Percentiles rank a stretch among this genome's conserved stretches.
These are phyloP conservation scores for Atrichornis clamosus DNA, from an alignment of 2,113 vertebrate genomes.

Conservation along the genomic window DNA sequence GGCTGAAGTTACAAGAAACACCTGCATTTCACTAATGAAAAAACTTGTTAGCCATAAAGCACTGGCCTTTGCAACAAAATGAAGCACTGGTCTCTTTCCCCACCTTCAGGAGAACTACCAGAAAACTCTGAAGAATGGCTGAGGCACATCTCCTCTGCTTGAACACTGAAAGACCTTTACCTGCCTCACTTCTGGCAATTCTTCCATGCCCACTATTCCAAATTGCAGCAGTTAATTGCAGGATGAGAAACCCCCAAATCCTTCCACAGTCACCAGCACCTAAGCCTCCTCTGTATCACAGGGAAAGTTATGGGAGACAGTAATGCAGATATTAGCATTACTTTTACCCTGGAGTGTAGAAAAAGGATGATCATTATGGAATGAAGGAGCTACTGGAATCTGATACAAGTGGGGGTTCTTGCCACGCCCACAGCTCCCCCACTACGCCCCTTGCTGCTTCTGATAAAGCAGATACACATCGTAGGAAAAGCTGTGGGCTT, in stretches of 20 bases:
- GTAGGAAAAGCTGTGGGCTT: neutral
- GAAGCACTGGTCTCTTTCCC: neutral
- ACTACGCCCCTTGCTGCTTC: rapidly evolving
- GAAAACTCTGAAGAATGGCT: neutral
- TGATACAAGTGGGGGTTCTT: neutral
- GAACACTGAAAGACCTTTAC: neutral
- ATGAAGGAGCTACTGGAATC: neutral
- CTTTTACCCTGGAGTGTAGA: neutral
- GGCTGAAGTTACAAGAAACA: neutral
- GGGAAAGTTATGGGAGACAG: neutral
- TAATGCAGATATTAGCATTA: neutral
- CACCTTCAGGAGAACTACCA: neutral
- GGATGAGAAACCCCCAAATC: neutral
- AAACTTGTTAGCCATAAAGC: neutral
- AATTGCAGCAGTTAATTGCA: neutral
- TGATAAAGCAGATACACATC: neutral
- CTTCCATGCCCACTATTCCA: neutral
- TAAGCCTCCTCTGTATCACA: neutral
- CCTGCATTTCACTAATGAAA: neutral
- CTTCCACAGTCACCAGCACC: neutral
- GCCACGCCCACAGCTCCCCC: rapidly evolving
- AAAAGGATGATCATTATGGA: neutral
- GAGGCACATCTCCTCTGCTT: neutral
- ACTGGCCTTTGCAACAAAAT: neutral
- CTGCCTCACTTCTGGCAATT: neutral